Base-by-base conservation (phyloP, 2,797 vertebrate genomes). In the Tenualosa thibaudeaui region DNA sequence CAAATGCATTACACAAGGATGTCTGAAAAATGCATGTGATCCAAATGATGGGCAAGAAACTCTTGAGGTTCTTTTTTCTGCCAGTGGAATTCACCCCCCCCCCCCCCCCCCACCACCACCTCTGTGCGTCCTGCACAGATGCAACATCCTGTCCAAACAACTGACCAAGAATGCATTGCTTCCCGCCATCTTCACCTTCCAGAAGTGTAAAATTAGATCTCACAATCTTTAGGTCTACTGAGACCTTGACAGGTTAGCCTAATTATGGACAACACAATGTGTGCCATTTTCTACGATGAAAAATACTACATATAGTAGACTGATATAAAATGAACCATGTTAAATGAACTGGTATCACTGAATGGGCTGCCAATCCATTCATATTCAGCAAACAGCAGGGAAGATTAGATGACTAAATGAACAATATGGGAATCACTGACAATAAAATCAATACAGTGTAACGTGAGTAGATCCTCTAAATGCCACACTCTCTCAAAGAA, bases 61-160 rank as follows among this genome's bases (percentile, higher is more conserved):
- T 75, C 15, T 46, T 15, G 17, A 78, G 8, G 40, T 46, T 46
- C 17, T 78, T 78, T 19, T 78, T 40, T 78, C 19, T 40, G 15
- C 15, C 19, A 37, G 40, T 19, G 15, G 37, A 78, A 78, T 78
- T 78, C 71, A 17, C 26, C 71, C 37, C 46, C 46, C 46, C 46
- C 71, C 37, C 46, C 46, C 46, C 46, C 26, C 71, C 37, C 46
- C 46, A 1, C 46, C 71, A 78, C 71, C 17, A 37, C 37, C 0
- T 2, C 40, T 43, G 71, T 7, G 19, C 71, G 7, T 78, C 71
- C 71, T 78, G 71, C 37, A 19, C 71, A 78, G 71, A 78, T 78
- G 71, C 40, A 43, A 19, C 71, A 46, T 78, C 71, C 71, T 78
- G 71, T 78, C 71, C 71, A n/a, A 78, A 43, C 37, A 75, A 43